Conservation (phyloP, 2,113 vertebrate species). For the Antennarius striatus region DNA sequence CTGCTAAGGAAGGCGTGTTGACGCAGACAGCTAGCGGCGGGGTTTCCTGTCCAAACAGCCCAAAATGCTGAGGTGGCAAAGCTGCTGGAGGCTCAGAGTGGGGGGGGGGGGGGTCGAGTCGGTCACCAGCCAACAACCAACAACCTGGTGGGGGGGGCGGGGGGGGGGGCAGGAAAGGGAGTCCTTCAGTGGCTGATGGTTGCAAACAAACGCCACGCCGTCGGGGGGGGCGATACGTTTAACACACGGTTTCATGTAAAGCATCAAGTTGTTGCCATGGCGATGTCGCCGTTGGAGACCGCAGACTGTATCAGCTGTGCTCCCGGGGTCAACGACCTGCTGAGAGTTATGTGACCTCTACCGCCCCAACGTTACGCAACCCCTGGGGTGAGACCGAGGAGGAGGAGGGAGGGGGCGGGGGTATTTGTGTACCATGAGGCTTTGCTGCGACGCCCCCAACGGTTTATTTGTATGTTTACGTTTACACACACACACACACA, state of each 20-base stretch:
- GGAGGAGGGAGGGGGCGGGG: too few species aligned
- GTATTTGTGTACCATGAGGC: too few species aligned
- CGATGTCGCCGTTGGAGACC: background rate
- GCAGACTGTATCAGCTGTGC: slow-evolving; percentile 18
- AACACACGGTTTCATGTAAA: too few species aligned
- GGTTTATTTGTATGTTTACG: too few species aligned
- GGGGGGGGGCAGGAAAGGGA: slow-evolving; percentile 54
- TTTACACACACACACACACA: background rate
- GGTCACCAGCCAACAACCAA: slow-evolving; percentile 51
- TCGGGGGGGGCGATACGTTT: too few species aligned
- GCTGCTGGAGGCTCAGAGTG: slow-evolving; percentile 51
- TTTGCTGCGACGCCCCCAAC: too few species aligned
- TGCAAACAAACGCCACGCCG: slow-evolving; percentile 30
- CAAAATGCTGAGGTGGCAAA: slow-evolving; percentile 77
- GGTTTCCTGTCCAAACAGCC: slow-evolving; percentile 76
- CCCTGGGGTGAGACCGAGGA: background rate
- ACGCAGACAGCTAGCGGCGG: slow-evolving; percentile 73
- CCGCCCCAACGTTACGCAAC: slow-evolving; percentile 47
- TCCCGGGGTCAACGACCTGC: slow-evolving; percentile 36
- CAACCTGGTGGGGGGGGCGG: background rate
- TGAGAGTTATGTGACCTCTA: slow-evolving; percentile 53
- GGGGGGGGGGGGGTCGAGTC: slow-evolving; percentile 54
- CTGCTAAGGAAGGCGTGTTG: slow-evolving; percentile 66
- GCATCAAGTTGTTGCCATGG: too few species aligned
- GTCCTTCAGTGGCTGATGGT: slow-evolving; percentile 34